Percentiles rank a stretch among this genome's conserved stretches.
These are phyloP conservation scores for Papilio polyxenes DNA, from an alignment of 1,140 invertebrate species.

Conservation along the genomic window DNA sequence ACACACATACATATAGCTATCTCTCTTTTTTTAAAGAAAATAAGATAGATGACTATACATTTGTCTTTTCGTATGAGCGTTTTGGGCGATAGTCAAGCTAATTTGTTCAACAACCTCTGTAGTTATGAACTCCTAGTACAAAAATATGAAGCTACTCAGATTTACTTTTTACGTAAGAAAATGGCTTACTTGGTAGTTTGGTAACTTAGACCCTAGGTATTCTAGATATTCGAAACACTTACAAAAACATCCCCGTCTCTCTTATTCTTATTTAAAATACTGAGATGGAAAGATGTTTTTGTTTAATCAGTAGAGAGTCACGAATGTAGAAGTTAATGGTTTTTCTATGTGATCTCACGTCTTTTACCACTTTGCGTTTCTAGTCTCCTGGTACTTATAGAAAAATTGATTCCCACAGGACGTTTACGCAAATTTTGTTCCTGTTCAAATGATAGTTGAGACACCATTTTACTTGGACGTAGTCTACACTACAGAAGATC, in stretches of 20 bases:
- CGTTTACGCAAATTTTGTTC: constrained; percentile 89
- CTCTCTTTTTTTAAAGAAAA: neutral
- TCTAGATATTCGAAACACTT: too few species aligned
- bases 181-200: too few species aligned
- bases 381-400: neutral
- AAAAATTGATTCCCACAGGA: constrained; percentile 51
- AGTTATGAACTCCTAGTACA: neutral
- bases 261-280: too few species aligned
- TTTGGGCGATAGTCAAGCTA: neutral
- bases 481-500: constrained; percentile 88
- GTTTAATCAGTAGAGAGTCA: too few species aligned
- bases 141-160: too few species aligned
- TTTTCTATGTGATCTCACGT: too few species aligned
- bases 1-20: neutral
- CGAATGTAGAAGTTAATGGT: too few species aligned
- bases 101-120: neutral
- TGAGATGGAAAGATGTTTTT: too few species aligned
- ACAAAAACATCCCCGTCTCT: too few species aligned
- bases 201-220: too few species aligned
- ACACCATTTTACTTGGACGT: constrained; percentile 93
- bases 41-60: neutral
- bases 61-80: neutral
- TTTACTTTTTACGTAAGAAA: too few species aligned
- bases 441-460: constrained; percentile 88
- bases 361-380: too few species aligned